These are phyloP conservation scores for Elanoides forficatus DNA, from an alignment of 2,113 vertebrate genomes.

Conservation along the genomic window DNA sequence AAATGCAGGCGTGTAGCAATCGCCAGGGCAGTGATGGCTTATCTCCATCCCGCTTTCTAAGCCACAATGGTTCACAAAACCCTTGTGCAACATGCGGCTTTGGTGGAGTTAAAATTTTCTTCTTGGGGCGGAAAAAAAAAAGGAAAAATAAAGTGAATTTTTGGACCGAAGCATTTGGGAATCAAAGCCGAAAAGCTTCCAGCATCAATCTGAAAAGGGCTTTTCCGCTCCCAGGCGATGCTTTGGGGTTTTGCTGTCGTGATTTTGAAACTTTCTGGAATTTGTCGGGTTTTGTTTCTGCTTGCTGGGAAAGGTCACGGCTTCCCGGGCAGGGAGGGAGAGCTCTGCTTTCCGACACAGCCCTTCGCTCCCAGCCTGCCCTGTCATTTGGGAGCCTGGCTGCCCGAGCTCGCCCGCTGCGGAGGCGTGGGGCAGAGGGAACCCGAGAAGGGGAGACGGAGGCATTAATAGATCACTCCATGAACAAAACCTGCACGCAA, in stretches of 20 bases:
- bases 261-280: constrained; percentile 67
- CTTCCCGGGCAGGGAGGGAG: constrained; percentile 21
- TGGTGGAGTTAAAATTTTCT: background rate
- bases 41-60: background rate
- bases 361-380: background rate
- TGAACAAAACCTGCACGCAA: rapidly evolving
- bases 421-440: background rate
- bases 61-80: background rate
- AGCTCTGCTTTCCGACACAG: background rate
- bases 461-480: background rate
- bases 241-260: constrained; percentile 9
- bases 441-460: background rate
- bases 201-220: background rate
- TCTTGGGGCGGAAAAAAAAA: background rate
- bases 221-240: constrained; percentile 30
- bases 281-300: constrained; percentile 59
- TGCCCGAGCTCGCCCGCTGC: rapidly evolving
- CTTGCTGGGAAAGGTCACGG: constrained; percentile 55
- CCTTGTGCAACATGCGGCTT: background rate
- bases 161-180: background rate
- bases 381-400: background rate
- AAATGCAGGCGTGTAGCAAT: rapidly evolving
- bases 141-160: constrained; percentile 1
- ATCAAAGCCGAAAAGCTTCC: background rate
- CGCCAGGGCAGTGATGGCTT: background rate